Evolutionary conservation across 2,888 invertebrate genomes (phyloP).

Genomic region (Pheosia tremula): DNA sequence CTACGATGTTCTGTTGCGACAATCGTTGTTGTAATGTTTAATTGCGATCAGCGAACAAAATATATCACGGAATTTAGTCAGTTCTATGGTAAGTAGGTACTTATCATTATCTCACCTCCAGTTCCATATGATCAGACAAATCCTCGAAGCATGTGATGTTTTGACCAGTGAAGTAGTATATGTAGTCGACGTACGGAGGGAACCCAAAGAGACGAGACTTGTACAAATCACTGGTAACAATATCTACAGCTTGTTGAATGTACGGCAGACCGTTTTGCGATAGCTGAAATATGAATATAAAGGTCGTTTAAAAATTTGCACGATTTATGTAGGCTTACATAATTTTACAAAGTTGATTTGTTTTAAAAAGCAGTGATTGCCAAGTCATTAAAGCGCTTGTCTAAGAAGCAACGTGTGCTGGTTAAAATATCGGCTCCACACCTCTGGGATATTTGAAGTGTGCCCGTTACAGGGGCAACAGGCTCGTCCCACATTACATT

Average conservation of each 20-base stretch:
- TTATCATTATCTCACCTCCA: conserved; percentile 34
- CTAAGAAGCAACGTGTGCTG: no score
- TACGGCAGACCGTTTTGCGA: conserved; percentile 31
- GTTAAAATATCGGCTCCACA: no score
- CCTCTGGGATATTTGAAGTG: no score
- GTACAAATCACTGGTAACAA: conserved; percentile 38
- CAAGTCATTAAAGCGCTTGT: no score
- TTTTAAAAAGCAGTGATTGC: no score
- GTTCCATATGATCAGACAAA: conserved; percentile 86
- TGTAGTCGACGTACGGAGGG: conserved; percentile 92
- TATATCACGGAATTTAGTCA: no score
- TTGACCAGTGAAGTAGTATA: conserved; percentile 89
- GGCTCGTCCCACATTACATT: no score
- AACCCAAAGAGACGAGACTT: conserved; percentile 89
- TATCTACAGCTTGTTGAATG: conserved; percentile 31
- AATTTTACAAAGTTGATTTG: no score
- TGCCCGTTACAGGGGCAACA: no score
- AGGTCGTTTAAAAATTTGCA: not conserved
- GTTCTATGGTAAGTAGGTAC: not conserved
- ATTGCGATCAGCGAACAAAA: no score
- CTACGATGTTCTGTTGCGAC: no score
- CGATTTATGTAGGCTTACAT: not conserved
- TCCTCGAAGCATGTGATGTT: conserved; percentile 88
- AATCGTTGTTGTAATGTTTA: no score
- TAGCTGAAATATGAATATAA: conserved; percentile 31